These are phyloP conservation scores for Tipula vernalis DNA, from an alignment of 2,888 invertebrate genomes.

Conservation along the genomic window DNA sequence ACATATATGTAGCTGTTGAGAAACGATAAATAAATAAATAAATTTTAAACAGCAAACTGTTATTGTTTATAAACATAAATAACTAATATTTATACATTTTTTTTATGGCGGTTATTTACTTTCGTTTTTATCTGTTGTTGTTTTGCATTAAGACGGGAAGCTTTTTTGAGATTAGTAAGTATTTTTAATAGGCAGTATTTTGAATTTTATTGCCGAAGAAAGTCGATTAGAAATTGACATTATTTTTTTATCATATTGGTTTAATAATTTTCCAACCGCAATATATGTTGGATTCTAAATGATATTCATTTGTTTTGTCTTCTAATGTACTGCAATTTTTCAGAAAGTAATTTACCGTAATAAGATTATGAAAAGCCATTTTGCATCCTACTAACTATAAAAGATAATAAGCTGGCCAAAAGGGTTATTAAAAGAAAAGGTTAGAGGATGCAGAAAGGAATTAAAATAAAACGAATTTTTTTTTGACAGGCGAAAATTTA, in stretches of 20 bases:
- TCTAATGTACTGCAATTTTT: too few relatives aligned
- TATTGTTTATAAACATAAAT: neutral
- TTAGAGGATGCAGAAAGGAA: too few relatives aligned
- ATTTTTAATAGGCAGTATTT: neutral
- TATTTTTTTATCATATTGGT: neutral
- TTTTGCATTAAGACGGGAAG: neutral
- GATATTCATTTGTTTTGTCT: too few relatives aligned
- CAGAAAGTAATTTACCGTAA: too few relatives aligned
- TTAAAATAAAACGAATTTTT: too few relatives aligned
- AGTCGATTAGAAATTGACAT: neutral
- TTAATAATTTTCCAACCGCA: neutral
- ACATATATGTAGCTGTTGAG: neutral
- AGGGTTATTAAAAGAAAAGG: too few relatives aligned
- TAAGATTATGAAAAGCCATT: too few relatives aligned
- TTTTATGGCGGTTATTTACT: neutral
- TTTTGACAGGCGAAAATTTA: too few relatives aligned
- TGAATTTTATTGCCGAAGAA: neutral
- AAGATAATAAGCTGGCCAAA: too few relatives aligned
- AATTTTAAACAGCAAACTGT: neutral
- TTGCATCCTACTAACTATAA: too few relatives aligned
- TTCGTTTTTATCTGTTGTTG: neutral
- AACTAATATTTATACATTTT: neutral
- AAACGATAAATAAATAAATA: neutral
- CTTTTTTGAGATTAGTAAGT: neutral
- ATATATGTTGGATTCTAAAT: neutral